A percentile compares a stretch with the other conserved stretches of the same genome.
These are phyloP conservation scores for Xylocopa sonorina DNA, from an alignment of 1,140 invertebrate species.

Conservation along the genomic window DNA sequence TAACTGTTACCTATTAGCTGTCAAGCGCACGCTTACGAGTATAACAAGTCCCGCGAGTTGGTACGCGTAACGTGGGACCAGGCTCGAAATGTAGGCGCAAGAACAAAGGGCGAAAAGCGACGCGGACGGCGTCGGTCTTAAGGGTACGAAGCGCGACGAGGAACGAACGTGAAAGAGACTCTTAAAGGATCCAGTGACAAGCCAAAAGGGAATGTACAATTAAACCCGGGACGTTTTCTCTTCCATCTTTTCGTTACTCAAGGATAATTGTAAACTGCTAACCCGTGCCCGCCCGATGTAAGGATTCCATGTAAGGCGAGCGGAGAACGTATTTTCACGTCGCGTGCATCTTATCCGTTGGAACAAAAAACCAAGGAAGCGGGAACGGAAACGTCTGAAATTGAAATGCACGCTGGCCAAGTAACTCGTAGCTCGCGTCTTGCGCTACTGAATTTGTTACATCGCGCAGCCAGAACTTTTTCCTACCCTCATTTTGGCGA, in stretches of 20 bases:
- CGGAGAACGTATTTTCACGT: too few species aligned
- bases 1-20: constrained; percentile 55
- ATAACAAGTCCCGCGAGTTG: constrained; percentile 51
- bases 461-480: neutral
- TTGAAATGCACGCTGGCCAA: too few species aligned
- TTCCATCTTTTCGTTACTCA: too few species aligned
- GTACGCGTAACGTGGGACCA: constrained; percentile 45
- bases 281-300: too few species aligned
- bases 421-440: too few species aligned
- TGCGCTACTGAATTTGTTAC: neutral
- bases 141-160: neutral
- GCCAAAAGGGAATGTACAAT: too few species aligned
- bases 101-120: constrained; percentile 30
- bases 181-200: neutral
- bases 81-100: neutral
- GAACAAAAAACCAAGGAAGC: too few species aligned
- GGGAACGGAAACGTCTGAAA: too few species aligned
- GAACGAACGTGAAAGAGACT: neutral
- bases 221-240: too few species aligned
- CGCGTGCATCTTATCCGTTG: too few species aligned
- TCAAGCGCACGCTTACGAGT: constrained; percentile 59
- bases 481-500: neutral
- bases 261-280: too few species aligned
- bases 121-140: neutral
- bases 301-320: too few species aligned